Evolutionary conservation across 2,797 vertebrate genomes (phyloP).

Genomic region (Macroramphosus scolopax): DNA sequence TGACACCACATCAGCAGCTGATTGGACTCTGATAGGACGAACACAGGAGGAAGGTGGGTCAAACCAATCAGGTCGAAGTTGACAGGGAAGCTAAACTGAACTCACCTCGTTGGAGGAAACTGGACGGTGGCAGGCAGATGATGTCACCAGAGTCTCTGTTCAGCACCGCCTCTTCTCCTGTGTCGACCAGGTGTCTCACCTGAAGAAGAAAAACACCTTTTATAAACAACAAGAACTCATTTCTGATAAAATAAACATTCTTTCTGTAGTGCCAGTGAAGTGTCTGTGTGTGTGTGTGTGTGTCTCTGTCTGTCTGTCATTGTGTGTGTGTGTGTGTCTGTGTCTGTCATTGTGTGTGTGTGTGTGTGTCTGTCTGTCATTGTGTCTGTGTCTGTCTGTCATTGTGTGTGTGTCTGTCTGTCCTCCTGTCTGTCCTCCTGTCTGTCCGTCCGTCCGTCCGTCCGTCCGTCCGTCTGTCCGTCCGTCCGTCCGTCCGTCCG

Average conservation of each 20-base stretch:
- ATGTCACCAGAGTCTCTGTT: slow-evolving; percentile 72
- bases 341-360: too few species aligned
- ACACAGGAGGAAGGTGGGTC: neutral
- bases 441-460: too few species aligned
- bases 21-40: slow-evolving; percentile 79
- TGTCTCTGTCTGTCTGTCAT: neutral
- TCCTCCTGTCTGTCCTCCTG: too few species aligned
- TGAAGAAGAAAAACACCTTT: too few species aligned
- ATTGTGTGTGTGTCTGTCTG: too few species aligned
- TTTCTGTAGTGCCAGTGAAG: neutral
- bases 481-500: too few species aligned
- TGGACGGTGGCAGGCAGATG: slow-evolving; percentile 77
- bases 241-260: too few species aligned
- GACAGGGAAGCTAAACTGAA: neutral
- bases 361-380: too few species aligned
- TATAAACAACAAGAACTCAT: too few species aligned
- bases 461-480: too few species aligned
- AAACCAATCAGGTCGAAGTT: neutral
- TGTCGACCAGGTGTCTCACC: slow-evolving; percentile 91
- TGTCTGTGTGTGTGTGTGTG: neutral
- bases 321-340: too few species aligned
- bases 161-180: slow-evolving; percentile 80
- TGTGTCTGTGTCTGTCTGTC: too few species aligned
- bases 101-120: slow-evolving; percentile 80
- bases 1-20: slow-evolving; percentile 92